Base-by-base conservation (phyloP, 2,797 vertebrate species). In the Ceryle rudis region DNA sequence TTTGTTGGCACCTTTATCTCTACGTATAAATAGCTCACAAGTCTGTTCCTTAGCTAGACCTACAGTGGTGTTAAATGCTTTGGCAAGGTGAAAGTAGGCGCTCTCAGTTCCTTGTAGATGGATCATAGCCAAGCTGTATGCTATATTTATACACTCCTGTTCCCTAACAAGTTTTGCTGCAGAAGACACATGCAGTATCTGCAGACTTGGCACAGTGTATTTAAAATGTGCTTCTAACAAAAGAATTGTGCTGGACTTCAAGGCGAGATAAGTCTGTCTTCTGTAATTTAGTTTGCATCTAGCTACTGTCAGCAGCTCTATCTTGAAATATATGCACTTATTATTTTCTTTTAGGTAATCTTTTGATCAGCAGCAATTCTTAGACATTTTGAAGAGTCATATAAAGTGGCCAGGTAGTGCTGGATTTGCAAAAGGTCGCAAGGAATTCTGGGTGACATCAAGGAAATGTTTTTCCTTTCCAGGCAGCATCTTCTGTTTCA, bases 1-100 rank as follows among this genome's bases (percentile, higher is more conserved):
- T 31, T 78, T 72, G 91, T 89, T 90, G 73, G 73, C 93, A 86
- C 51, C 58, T 90, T 93, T 95, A 64, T 95, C 93, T 90, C 29
- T 0, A 0, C 0, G 0, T 93, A 94, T 88, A 95, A 93, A 93
- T 96, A 96, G 92, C 93, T 85, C 44, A 14, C n/a, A 51, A 93
- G 83, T 51, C 81, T 77, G 70, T 93, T 87, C 89, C 52, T 91
- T 66, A 69, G 71, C 90, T 96, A 64, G 81, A 85, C 89, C 41
- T 35, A 31, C 86, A 72, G 65, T 54, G 67, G 90, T 31, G 89
- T 70, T 93, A 92, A 80, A 94, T 92, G 89, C 78, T 94, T 96
- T 74, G 57, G 89, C 2, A 11, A 95, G 89, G 92, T 87, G 93
- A 89, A 92, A 91, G 57, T 46, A 71, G 67, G 71, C 57, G 77